phyloP scores from a whole-genome alignment of 1,140 invertebrate genomes.

The Cydia pomonella region DNA sequence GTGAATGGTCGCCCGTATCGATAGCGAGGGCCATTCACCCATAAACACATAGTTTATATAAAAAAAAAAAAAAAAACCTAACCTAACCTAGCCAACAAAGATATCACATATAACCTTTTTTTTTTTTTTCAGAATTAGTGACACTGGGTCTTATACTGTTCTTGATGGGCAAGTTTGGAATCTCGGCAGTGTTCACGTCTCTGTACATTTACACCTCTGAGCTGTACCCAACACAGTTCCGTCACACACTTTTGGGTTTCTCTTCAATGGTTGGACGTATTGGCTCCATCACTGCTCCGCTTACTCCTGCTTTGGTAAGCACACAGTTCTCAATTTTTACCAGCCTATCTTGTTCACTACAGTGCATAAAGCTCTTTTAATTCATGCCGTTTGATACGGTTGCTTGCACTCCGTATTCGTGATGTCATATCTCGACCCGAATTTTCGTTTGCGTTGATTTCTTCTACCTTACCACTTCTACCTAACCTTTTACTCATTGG shows the following conservation, averaged over 20 bases:
- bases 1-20: too few relatives aligned
- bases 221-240: conserved; percentile 84
- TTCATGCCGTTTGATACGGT: too few relatives aligned
- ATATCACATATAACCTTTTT: background rate
- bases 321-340: conserved; percentile 44
- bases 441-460: too few relatives aligned
- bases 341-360: conserved; percentile 48
- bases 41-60: too few relatives aligned
- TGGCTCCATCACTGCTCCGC: conserved; percentile 57
- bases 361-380: too few relatives aligned
- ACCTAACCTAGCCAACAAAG: too few relatives aligned
- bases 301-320: conserved; percentile 59
- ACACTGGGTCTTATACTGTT: conserved; percentile 77
- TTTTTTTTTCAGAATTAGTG: conserved; percentile 47
- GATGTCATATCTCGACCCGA: too few relatives aligned
- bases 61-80: too few relatives aligned
- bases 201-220: conserved; percentile 86
- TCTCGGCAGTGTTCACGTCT: conserved; percentile 82
- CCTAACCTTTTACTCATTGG: too few relatives aligned
- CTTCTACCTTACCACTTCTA: too few relatives aligned
- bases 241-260: conserved; percentile 82
- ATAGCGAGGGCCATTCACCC: too few relatives aligned
- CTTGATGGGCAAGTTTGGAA: conserved; percentile 84
- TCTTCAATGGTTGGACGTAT: conserved; percentile 64
- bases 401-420: too few relatives aligned